Evolutionary conservation across 2,888 invertebrate species (phyloP).

Genomic region (Aporophyla lueneburgensis): DNA sequence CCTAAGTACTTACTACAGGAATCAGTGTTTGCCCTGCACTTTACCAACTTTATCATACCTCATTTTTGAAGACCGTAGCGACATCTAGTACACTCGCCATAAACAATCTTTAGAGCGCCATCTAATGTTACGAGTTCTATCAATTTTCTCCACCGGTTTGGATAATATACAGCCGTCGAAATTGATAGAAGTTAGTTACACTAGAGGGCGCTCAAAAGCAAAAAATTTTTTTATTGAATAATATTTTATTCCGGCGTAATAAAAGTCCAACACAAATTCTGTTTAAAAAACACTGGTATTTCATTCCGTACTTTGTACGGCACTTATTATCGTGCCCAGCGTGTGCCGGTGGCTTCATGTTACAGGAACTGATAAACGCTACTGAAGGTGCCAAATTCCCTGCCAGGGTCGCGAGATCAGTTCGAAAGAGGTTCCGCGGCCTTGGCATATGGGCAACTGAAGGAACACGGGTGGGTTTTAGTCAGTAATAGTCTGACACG

Average conservation of each 20-base stretch:
- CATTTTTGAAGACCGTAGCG: not conserved
- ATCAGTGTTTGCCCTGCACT: not conserved
- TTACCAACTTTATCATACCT: not conserved
- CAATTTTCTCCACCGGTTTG: not conserved
- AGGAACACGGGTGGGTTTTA: too few species aligned
- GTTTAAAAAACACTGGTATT: not conserved
- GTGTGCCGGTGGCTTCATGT: not conserved
- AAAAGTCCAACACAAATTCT: not conserved
- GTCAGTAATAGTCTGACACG: too few species aligned
- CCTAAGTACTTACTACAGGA: not conserved
- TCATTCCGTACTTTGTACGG: not conserved
- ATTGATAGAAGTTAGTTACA: not conserved
- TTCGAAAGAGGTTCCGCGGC: too few species aligned
- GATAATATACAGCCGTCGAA: too few species aligned
- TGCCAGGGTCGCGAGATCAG: too few species aligned
- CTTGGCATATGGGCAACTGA: too few species aligned
- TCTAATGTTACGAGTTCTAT: slow-evolving; percentile 1
- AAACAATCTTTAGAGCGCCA: slow-evolving; percentile 25
- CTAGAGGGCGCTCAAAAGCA: slow-evolving; percentile 39
- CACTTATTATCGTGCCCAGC: not conserved
- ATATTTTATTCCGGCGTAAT: not conserved
- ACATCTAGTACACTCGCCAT: slow-evolving; percentile 26
- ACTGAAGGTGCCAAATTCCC: not conserved
- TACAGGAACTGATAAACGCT: not conserved
- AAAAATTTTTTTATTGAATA: too few species aligned